Percentiles rank a stretch among this genome's conserved stretches.
These are phyloP conservation scores for Hirtodrosophila cameraria DNA, from an alignment of 2,888 invertebrate species.

Conservation along the genomic window DNA sequence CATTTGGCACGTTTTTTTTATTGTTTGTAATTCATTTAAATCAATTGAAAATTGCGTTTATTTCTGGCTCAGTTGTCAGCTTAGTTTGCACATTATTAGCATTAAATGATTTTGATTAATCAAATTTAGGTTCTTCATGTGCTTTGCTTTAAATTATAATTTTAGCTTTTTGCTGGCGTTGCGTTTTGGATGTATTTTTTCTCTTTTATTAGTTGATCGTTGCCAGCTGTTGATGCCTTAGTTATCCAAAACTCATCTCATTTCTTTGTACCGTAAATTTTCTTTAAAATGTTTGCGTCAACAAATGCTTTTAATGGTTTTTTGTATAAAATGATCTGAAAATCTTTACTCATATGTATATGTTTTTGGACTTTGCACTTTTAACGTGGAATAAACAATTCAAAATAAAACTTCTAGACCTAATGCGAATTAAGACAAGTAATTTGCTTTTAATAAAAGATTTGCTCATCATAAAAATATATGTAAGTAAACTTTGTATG, in stretches of 20 bases:
- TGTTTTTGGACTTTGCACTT: slow-evolving; percentile 2
- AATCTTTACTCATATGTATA: not conserved
- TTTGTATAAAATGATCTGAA: not conserved
- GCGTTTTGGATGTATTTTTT: not conserved
- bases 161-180: not conserved
- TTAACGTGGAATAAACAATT: not conserved
- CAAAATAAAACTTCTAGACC: not conserved
- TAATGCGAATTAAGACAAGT: not conserved
- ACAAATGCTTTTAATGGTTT: slow-evolving; percentile 3
- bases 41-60: slow-evolving; percentile 68
- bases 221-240: slow-evolving; percentile 25
- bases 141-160: slow-evolving; percentile 1
- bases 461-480: not conserved
- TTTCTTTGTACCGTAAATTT: slow-evolving; percentile 8
- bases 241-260: not conserved
- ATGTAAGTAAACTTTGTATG: not conserved
- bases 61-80: slow-evolving; percentile 53
- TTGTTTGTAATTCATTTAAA: slow-evolving; percentile 66
- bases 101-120: slow-evolving; percentile 69
- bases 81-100: slow-evolving; percentile 49
- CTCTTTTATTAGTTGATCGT: slow-evolving; percentile 8
- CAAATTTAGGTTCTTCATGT: slow-evolving; percentile 26
- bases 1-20: slow-evolving; percentile 63
- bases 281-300: not conserved
- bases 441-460: too few species aligned